Evolutionary conservation across 2,888 invertebrate genomes (phyloP).

Genomic region (Chalcosyrphus nemorum): DNA sequence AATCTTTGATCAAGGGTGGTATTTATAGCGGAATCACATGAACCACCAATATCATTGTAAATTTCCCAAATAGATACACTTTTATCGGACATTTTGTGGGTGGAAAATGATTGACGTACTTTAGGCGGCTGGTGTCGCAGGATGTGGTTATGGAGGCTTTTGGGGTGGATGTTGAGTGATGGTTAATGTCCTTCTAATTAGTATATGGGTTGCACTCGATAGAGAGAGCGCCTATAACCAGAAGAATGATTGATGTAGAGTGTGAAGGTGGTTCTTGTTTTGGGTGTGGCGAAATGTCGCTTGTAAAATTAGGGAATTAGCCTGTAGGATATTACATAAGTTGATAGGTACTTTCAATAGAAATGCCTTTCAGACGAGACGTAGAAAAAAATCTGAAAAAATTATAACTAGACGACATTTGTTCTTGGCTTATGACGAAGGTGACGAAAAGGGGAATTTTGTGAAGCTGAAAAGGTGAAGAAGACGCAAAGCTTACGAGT

Average conservation of each 20-base stretch:
- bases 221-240: not conserved
- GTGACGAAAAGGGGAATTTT: too few relatives aligned
- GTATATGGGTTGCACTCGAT: slow-evolving; percentile 14
- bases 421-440: too few relatives aligned
- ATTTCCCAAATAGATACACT: not conserved
- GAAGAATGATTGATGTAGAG: slow-evolving; percentile 12
- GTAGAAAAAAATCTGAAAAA: too few relatives aligned
- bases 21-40: slow-evolving; percentile 7
- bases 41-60: not conserved
- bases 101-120: slow-evolving; percentile 21
- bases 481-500: too few relatives aligned
- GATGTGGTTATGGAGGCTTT: not conserved
- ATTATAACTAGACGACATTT: too few relatives aligned
- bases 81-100: not conserved
- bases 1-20: slow-evolving; percentile 22
- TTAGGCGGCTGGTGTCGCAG: not conserved
- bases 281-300: too few relatives aligned
- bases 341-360: not conserved
- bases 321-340: not conserved
- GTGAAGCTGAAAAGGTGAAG: too few relatives aligned
- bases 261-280: not conserved
- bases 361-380: not conserved
- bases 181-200: slow-evolving; percentile 26
- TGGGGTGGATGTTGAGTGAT: not conserved
- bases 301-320: not conserved